A percentile compares a stretch with the other conserved stretches of the same genome.
Conservation (phyloP, 2,797 vertebrate genomes). For the Aulostomus chinensis region DNA sequence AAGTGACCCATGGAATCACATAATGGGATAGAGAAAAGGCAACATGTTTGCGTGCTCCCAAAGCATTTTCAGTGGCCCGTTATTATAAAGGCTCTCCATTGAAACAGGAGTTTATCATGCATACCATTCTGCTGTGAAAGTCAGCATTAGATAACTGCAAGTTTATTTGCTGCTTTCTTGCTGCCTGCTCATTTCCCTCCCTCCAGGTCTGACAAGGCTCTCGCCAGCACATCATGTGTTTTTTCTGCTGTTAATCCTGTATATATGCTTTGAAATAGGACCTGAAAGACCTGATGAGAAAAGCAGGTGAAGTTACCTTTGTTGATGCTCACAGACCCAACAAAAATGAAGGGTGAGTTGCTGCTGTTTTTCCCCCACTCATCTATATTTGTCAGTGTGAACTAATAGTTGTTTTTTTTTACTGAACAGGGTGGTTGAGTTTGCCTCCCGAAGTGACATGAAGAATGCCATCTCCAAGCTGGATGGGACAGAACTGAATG, state of each 20-base stretch:
- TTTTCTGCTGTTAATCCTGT: slow-evolving; percentile 42
- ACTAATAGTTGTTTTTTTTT: background rate
- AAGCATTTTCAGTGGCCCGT: slow-evolving; percentile 45
- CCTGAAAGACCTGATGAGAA: slow-evolving; percentile 95
- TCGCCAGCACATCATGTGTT: slow-evolving; percentile 20
- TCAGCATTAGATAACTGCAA: slow-evolving; percentile 45
- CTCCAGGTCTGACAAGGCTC: slow-evolving; percentile 65
- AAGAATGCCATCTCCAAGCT: slow-evolving; percentile 92
- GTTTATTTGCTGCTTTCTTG: slow-evolving; percentile 54
- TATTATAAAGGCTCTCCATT: slow-evolving; percentile 51
- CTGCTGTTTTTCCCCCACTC: accelerated
- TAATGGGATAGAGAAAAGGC: slow-evolving; percentile 16
- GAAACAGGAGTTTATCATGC: slow-evolving; percentile 48
- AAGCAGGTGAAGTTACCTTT: slow-evolving; percentile 93
- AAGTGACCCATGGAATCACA: slow-evolving; percentile 13
- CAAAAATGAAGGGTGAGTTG: slow-evolving; percentile 89
- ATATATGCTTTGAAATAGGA: slow-evolving; percentile 83
- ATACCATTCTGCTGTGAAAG: slow-evolving; percentile 26
- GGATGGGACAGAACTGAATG: slow-evolving; percentile 90
- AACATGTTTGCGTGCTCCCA: slow-evolving; percentile 34
- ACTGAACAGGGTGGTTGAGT: slow-evolving; percentile 89
- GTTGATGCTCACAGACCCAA: slow-evolving; percentile 94
- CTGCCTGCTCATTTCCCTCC: slow-evolving; percentile 56
- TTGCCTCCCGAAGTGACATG: slow-evolving; percentile 92
- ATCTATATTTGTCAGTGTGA: background rate